phyloP scores from a whole-genome alignment of 2,888 invertebrate species.

The Amblyjoppa fuscipennis region DNA sequence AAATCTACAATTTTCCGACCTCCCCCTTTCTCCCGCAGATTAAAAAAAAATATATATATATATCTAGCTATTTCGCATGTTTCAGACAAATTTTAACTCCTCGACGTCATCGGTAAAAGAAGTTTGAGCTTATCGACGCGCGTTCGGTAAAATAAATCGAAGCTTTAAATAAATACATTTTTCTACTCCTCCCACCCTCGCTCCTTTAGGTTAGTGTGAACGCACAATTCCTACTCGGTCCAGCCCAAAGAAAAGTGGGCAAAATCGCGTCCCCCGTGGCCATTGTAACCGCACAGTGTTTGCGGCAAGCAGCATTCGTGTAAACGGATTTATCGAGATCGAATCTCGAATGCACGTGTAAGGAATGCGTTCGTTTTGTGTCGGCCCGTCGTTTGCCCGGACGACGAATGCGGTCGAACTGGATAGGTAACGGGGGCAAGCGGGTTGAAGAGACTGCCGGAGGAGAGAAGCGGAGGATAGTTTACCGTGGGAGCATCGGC shows the following conservation, averaged over 20 bases:
- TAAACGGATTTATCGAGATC: slow-evolving; percentile 18
- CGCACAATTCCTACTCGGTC: background rate
- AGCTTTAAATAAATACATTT: too few relatives aligned
- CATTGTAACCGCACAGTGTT: background rate
- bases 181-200: background rate
- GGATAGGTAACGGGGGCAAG: slow-evolving; percentile 56
- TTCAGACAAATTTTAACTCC: too few relatives aligned
- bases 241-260: background rate
- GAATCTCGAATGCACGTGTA: slow-evolving; percentile 31
- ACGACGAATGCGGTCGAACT: slow-evolving; percentile 33
- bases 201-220: background rate
- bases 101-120: too few relatives aligned
- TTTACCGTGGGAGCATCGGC: slow-evolving; percentile 64
- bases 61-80: too few relatives aligned
- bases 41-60: too few relatives aligned
- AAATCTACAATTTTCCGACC: too few relatives aligned
- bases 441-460: slow-evolving; percentile 19
- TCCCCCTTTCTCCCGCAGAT: too few relatives aligned
- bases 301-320: background rate
- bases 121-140: background rate
- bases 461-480: slow-evolving; percentile 17
- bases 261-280: background rate
- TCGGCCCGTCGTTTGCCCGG: slow-evolving; percentile 1
- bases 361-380: slow-evolving; percentile 22
- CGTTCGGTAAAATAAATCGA: background rate